Conservation (phyloP, 2,888 invertebrate genomes). For the Sarcophaga variegata region DNA sequence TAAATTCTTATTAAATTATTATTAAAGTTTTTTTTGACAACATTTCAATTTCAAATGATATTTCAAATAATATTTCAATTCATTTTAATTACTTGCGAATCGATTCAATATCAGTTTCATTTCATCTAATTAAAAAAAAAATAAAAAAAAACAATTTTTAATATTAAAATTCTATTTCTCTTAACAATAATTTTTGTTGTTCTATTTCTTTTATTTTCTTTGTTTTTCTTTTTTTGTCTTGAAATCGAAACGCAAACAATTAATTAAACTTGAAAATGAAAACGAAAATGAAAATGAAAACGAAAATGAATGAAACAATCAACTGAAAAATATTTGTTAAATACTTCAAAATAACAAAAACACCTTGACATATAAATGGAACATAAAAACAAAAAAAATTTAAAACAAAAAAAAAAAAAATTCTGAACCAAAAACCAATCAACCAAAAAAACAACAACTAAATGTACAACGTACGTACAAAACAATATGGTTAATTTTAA, state of each 20-base stretch:
- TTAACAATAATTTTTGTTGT: constrained; percentile 45
- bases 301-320: constrained; percentile 37
- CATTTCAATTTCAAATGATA: too few relatives aligned
- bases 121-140: constrained; percentile 45
- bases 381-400: constrained; percentile 16
- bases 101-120: constrained; percentile 32
- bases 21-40: too few relatives aligned
- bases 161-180: constrained; percentile 45
- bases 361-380: constrained; percentile 57
- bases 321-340: constrained; percentile 46
- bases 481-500: constrained; percentile 50
- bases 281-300: constrained; percentile 29
- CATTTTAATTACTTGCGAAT: background rate
- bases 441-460: constrained; percentile 13
- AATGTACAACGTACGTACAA: constrained; percentile 40
- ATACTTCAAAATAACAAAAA: constrained; percentile 38
- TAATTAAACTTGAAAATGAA: constrained; percentile 35
- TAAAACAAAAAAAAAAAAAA: background rate
- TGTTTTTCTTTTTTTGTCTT: constrained; percentile 18
- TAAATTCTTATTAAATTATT: too few relatives aligned
- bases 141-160: constrained; percentile 12
- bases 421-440: constrained; percentile 11
- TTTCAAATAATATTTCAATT: background rate
- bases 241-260: constrained; percentile 39
- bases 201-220: constrained; percentile 39